Conservation (phyloP, 2,797 vertebrate genomes). For the Melopsittacus undulatus region DNA sequence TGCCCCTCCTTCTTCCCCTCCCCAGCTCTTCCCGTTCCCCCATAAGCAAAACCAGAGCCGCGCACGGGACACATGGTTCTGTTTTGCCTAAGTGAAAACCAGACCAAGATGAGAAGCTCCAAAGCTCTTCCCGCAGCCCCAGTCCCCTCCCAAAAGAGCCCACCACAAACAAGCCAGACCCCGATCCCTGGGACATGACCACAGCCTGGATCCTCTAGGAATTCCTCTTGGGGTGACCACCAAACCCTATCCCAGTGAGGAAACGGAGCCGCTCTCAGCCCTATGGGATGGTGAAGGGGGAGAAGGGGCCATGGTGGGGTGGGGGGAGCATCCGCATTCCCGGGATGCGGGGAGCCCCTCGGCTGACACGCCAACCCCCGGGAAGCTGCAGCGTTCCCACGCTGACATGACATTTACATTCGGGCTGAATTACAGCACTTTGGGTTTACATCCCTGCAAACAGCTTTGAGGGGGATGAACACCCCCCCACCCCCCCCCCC, state of each 20-base stretch:
- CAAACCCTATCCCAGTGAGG: rapidly evolving
- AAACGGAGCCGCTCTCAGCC: rapidly evolving
- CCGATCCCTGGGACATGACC: rapidly evolving
- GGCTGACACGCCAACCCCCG: not conserved
- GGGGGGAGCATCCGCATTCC: not conserved
- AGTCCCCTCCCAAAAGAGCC: rapidly evolving
- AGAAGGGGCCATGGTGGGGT: not conserved
- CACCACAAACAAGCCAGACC: not conserved
- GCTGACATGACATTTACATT: not conserved
- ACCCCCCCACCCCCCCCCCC: too few species aligned
- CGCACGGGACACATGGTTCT: not conserved
- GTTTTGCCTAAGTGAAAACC: not conserved
- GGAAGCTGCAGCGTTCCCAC: not conserved
- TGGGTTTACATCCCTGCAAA: not conserved
- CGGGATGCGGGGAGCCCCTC: rapidly evolving
- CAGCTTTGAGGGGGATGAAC: not conserved
- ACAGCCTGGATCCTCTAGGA: not conserved
- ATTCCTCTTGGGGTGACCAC: not conserved
- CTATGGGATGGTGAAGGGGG: rapidly evolving
- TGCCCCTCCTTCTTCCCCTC: not conserved
- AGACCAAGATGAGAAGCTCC: not conserved
- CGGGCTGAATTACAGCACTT: not conserved
- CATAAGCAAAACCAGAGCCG: not conserved
- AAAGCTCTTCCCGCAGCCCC: not conserved
- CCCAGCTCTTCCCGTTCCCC: not conserved